Evolutionary conservation across 2,797 vertebrate genomes (phyloP).

Genomic region (Darevskia nairensis): DNA sequence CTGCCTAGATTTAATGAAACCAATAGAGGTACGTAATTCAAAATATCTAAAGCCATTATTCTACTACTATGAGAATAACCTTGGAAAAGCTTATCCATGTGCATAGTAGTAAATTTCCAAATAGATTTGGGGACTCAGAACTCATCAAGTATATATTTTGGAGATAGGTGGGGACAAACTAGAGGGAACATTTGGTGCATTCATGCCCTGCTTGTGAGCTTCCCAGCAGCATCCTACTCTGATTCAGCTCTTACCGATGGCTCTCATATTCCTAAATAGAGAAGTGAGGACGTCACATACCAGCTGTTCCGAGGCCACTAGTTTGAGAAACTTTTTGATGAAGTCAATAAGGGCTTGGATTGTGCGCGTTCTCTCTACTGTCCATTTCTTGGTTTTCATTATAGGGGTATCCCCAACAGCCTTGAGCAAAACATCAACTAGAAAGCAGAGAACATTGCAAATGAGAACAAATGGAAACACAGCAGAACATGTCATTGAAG

Average conservation of each 20-base stretch:
- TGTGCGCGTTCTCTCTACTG: constrained; percentile 91
- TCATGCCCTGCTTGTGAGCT: not conserved
- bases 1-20: not conserved
- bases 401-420: constrained; percentile 97
- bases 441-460: not conserved
- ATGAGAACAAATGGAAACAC: not conserved
- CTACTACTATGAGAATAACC: not conserved
- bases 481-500: not conserved
- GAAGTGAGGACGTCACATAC: constrained; percentile 74
- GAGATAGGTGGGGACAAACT: not conserved
- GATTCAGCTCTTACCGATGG: not conserved
- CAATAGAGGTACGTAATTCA: not conserved
- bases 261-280: not conserved
- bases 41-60: not conserved
- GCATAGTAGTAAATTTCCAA: not conserved
- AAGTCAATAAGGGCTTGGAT: constrained; percentile 93
- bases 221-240: not conserved
- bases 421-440: constrained; percentile 94
- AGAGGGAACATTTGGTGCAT: not conserved
- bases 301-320: constrained; percentile 91
- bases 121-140: not conserved
- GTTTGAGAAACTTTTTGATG: constrained; percentile 94
- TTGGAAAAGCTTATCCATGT: not conserved
- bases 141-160: not conserved
- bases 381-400: constrained; percentile 98